Percentiles rank a stretch among this genome's conserved stretches.
phyloP scores from a whole-genome alignment of 2,113 vertebrate species.

The Vulpes ferrilata region DNA sequence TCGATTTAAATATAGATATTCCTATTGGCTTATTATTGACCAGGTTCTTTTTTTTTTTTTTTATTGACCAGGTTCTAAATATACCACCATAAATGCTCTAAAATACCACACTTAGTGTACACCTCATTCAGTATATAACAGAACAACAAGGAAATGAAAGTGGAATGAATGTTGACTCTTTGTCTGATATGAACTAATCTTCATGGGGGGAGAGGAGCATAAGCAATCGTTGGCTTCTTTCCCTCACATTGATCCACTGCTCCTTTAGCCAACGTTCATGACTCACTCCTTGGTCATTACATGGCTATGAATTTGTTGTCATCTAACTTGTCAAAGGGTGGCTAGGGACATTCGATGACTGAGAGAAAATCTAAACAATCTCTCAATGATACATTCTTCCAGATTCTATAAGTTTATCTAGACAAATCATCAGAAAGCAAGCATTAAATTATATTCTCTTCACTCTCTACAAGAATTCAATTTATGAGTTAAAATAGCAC shows the following conservation, averaged over 20 bases:
- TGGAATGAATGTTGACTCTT: not conserved
- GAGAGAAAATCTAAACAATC: not conserved
- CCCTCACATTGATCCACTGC: accelerated
- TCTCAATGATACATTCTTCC: not conserved
- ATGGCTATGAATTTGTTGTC: not conserved
- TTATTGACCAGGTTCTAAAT: not conserved
- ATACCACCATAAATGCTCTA: not conserved
- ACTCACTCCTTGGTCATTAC: not conserved
- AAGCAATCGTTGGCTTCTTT: not conserved
- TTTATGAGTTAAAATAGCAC: not conserved
- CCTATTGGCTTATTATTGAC: not conserved
- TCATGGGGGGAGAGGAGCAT: not conserved
- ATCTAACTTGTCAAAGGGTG: not conserved
- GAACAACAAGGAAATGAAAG: not conserved
- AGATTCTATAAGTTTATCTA: not conserved
- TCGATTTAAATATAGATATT: not conserved
- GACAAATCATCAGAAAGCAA: not conserved
- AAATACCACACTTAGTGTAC: not conserved
- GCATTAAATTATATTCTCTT: not conserved
- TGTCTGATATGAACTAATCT: not conserved
- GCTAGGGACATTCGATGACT: not conserved
- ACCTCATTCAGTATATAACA: not conserved
- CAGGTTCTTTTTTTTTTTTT: not conserved
- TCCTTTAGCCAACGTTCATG: not conserved
- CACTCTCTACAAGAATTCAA: not conserved